Percentiles rank a stretch among this genome's conserved stretches.
These are phyloP conservation scores for Numenius phaeopus DNA, from an alignment of 2,797 vertebrate genomes.

Conservation along the genomic window DNA sequence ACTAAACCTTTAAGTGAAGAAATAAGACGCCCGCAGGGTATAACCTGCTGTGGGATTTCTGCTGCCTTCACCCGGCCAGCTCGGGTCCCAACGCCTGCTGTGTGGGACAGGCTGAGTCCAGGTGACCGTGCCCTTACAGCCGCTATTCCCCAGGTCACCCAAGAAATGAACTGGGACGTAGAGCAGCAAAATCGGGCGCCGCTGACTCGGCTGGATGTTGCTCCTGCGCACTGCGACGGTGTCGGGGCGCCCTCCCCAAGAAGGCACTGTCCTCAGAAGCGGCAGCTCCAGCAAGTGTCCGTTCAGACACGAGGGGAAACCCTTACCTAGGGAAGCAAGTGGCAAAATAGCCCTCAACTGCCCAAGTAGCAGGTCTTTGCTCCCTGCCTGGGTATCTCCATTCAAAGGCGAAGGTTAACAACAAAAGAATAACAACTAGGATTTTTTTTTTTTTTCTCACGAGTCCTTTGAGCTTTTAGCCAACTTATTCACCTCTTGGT, in stretches of 20 bases:
- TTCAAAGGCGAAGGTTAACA: slow-evolving; percentile 31
- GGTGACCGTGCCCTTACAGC: rapidly evolving
- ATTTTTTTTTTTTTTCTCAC: background rate
- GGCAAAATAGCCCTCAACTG: background rate
- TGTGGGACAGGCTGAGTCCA: background rate
- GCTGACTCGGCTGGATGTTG: background rate
- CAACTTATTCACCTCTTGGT: slow-evolving; percentile 62
- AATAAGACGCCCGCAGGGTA: too few species aligned
- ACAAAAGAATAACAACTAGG: background rate
- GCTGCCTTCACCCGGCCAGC: background rate
- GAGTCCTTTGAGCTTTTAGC: slow-evolving; percentile 36
- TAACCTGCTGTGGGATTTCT: background rate
- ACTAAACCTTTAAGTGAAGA: background rate
- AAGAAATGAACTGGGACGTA: background rate
- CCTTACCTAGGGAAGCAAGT: background rate
- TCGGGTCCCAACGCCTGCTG: rapidly evolving
- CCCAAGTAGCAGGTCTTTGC: background rate
- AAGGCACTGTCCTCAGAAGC: background rate
- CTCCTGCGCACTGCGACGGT: rapidly evolving
- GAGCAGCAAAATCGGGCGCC: rapidly evolving
- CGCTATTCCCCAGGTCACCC: background rate
- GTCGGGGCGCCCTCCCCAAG: background rate
- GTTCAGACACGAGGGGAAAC: rapidly evolving
- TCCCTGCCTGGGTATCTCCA: background rate
- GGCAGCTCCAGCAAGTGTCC: background rate